Conservation (phyloP, 2,797 vertebrate species). For the Cyprinodon diabolis region DNA sequence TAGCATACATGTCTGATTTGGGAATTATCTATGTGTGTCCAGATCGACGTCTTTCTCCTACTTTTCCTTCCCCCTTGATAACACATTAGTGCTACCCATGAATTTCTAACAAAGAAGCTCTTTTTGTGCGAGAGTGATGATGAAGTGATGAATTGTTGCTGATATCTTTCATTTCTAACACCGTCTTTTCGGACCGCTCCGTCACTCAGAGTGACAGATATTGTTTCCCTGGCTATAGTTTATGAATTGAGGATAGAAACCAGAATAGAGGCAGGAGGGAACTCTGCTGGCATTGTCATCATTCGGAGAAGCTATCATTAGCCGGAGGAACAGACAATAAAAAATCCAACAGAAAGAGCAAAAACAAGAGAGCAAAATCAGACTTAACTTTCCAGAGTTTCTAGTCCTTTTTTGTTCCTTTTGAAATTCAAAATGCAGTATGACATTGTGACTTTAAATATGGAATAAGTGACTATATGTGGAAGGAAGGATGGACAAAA, state of each 20-base stretch:
- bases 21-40: constrained; percentile 46
- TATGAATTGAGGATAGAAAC: constrained; percentile 59
- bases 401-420: neutral
- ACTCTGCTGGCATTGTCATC: constrained; percentile 47
- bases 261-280: constrained; percentile 59
- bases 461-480: neutral
- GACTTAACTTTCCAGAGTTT: neutral
- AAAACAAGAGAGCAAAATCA: constrained; percentile 7
- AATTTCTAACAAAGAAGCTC: constrained; percentile 51
- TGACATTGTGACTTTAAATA: neutral
- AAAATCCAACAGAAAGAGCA: constrained; percentile 26
- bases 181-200: constrained; percentile 49
- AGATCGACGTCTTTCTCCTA: constrained; percentile 38
- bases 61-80: constrained; percentile 44
- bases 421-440: neutral
- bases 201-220: constrained; percentile 73
- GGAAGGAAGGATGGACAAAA: neutral
- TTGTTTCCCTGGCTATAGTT: constrained; percentile 65
- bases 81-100: constrained; percentile 55
- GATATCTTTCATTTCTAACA: constrained; percentile 64
- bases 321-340: constrained; percentile 19
- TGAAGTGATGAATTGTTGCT: constrained; percentile 55
- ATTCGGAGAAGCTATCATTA: constrained; percentile 66
- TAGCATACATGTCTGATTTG: constrained; percentile 68
- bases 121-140: constrained; percentile 36